These are phyloP conservation scores for Cerastis rubricosa DNA, from an alignment of 2,888 invertebrate species.

Conservation along the genomic window DNA sequence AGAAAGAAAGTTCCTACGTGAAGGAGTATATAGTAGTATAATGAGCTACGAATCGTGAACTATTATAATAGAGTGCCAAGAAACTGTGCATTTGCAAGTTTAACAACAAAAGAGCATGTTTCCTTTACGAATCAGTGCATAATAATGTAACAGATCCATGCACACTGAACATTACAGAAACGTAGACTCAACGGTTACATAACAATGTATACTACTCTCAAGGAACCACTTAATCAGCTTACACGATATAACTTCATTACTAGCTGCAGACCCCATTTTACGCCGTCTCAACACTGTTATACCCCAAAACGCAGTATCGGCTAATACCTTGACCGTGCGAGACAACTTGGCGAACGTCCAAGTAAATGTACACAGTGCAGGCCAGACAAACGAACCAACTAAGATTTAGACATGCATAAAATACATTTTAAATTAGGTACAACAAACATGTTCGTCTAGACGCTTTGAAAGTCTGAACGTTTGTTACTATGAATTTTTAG, in stretches of 20 bases:
- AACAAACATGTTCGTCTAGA: constrained; percentile 55
- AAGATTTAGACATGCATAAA: constrained; percentile 73
- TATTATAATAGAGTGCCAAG: background rate
- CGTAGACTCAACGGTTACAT: background rate
- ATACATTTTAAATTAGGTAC: constrained; percentile 72
- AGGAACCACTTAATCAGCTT: constrained; percentile 32
- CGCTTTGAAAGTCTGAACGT: constrained; percentile 55
- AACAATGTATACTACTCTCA: constrained; percentile 10
- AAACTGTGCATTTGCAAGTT: background rate
- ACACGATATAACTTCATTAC: constrained; percentile 39
- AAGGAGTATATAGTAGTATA: background rate
- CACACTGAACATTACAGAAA: background rate
- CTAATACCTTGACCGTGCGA: constrained; percentile 65
- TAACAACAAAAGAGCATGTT: background rate
- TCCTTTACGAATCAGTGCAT: background rate
- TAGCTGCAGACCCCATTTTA: constrained; percentile 47
- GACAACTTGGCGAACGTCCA: constrained; percentile 65
- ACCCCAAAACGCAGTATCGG: constrained; percentile 59
- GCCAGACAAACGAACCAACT: constrained; percentile 65
- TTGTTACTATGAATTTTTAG: constrained; percentile 58
- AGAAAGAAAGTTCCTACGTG: background rate
- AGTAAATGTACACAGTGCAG: constrained; percentile 67
- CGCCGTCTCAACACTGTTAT: constrained; percentile 51
- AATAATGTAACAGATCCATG: too few relatives aligned
- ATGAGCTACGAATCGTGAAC: background rate